Evolutionary conservation across 2,797 vertebrate species (phyloP).

Genomic region (Sus cebifrons): DNA sequence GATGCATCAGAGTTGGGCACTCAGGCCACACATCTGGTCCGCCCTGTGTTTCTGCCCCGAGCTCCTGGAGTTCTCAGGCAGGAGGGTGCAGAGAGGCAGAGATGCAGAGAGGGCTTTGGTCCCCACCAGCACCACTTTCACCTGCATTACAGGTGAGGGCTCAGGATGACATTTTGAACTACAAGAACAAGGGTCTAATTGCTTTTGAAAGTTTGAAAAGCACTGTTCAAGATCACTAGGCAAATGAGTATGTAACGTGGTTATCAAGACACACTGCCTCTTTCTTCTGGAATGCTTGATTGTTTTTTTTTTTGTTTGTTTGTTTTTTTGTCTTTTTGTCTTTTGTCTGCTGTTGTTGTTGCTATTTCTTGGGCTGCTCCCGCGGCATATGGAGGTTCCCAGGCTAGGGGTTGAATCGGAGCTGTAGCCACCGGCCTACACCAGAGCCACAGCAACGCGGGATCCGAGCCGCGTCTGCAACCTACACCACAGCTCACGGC

Average conservation of each 20-base stretch:
- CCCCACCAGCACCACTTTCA: not conserved
- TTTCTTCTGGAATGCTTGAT: not conserved
- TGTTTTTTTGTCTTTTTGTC: too few species aligned
- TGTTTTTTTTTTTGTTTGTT: not conserved
- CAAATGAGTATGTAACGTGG: not conserved
- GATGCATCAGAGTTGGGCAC: not conserved
- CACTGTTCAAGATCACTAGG: not conserved
- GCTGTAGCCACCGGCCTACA: too few species aligned
- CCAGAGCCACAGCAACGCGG: too few species aligned
- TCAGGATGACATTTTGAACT: not conserved
- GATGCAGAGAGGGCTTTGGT: not conserved
- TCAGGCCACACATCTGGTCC: not conserved
- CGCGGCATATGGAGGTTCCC: too few species aligned
- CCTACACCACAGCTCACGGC: too few species aligned
- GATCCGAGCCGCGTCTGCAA: too few species aligned
- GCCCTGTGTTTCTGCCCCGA: accelerated
- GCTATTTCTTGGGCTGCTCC: too few species aligned
- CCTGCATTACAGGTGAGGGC: not conserved
- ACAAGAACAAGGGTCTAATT: not conserved
- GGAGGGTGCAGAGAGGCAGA: too few species aligned
- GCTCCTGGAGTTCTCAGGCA: not conserved
- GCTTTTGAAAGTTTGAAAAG: not conserved
- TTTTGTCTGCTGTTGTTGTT: too few species aligned
- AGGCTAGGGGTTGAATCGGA: too few species aligned
- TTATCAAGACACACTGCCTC: not conserved